Evolutionary conservation across 2,113 vertebrate genomes (phyloP).

Genomic region (Chascanopsetta lugubris): DNA sequence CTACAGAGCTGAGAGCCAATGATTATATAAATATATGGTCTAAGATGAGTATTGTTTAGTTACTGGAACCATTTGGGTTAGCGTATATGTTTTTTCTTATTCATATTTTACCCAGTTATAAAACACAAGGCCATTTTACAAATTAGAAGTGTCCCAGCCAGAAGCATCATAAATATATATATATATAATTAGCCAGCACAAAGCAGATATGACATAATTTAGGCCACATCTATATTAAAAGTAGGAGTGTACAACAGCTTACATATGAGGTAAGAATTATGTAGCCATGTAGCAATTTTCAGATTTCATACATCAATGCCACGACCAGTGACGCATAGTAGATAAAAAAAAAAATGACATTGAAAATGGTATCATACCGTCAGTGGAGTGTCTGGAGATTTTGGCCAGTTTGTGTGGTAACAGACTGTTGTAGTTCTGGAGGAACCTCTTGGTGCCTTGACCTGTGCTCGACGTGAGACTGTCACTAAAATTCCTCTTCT

Average conservation of each 20-base stretch:
- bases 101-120: neutral
- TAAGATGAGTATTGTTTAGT: neutral
- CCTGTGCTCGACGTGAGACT: slow-evolving; percentile 80
- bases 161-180: neutral
- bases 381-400: slow-evolving; percentile 83
- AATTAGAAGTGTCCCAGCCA: slow-evolving; percentile 4
- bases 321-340: too few relatives aligned
- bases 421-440: slow-evolving; percentile 83
- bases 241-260: neutral
- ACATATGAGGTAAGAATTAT: too few relatives aligned
- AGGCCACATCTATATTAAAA: neutral
- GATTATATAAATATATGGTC: slow-evolving; percentile 15
- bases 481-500: slow-evolving; percentile 84
- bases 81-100: neutral
- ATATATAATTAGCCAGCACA: too few relatives aligned
- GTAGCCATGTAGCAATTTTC: too few relatives aligned
- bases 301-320: too few relatives aligned
- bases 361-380: slow-evolving; percentile 75
- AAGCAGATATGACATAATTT: too few relatives aligned
- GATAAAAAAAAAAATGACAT: neutral
- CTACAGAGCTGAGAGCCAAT: slow-evolving; percentile 4
- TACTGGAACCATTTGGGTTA: neutral
- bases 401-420: slow-evolving; percentile 86
- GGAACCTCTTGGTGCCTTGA: slow-evolving; percentile 84
- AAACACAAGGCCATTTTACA: neutral